phyloP scores from a whole-genome alignment of 2,113 vertebrate species.

The Cyanoramphus novaezelandiae region DNA sequence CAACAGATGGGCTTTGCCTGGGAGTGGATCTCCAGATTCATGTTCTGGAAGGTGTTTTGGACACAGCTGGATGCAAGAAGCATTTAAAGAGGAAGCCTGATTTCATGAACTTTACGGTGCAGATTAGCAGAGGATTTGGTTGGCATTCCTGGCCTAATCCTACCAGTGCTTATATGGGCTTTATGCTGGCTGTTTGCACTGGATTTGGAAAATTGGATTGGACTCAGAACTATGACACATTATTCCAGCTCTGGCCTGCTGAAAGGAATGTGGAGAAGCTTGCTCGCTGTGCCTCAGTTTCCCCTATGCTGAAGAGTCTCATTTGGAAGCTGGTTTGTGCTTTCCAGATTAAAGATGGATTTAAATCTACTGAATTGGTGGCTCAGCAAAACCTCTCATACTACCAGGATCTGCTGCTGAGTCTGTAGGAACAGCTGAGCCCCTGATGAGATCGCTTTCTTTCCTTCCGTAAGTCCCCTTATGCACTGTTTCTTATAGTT shows the following conservation, averaged over 20 bases:
- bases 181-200: background rate
- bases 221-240: background rate
- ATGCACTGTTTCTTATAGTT: background rate
- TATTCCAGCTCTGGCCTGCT: background rate
- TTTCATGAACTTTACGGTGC: background rate
- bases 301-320: background rate
- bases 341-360: background rate
- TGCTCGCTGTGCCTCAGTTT: background rate
- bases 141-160: slow-evolving; percentile 17
- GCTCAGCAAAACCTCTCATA: background rate
- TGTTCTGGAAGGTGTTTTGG: slow-evolving; percentile 14
- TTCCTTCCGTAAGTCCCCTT: background rate
- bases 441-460: too few species aligned
- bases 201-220: background rate
- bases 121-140: slow-evolving; percentile 31
- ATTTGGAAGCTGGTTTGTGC: background rate
- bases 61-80: background rate
- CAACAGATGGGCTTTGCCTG: background rate
- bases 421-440: background rate
- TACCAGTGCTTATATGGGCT: background rate
- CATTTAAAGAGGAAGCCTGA: background rate
- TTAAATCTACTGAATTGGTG: background rate
- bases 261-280: background rate
- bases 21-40: background rate
- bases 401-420: background rate